A percentile compares a stretch with the other conserved stretches of the same genome.
These are phyloP conservation scores for Raja brachyura DNA, from an alignment of 2,113 vertebrate species.

Conservation along the genomic window DNA sequence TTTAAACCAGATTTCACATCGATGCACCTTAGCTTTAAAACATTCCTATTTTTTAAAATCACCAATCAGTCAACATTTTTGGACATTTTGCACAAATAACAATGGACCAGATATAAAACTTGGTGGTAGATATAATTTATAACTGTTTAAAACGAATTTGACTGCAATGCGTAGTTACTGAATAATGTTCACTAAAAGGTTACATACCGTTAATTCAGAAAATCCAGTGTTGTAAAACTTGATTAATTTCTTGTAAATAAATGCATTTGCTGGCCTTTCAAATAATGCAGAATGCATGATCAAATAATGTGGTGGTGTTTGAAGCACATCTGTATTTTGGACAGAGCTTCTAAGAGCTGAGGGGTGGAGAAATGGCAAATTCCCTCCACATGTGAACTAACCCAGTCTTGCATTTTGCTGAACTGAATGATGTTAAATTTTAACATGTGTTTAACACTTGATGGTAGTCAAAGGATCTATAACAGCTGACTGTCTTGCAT, in stretches of 20 bases:
- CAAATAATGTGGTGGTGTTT: background rate
- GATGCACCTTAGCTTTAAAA: background rate
- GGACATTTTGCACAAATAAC: background rate
- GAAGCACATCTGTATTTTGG: background rate
- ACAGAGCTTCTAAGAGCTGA: background rate
- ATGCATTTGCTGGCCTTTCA: background rate
- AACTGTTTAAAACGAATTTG: background rate
- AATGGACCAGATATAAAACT: background rate
- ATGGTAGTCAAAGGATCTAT: background rate
- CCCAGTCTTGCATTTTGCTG: background rate
- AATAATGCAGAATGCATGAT: conserved; percentile 3
- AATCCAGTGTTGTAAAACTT: background rate
- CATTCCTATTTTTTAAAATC: background rate
- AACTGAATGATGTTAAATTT: conserved; percentile 3
- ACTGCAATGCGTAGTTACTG: background rate
- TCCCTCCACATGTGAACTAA: background rate
- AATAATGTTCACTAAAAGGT: background rate
- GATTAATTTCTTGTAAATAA: background rate
- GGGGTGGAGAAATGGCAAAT: background rate
- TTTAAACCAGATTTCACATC: background rate
- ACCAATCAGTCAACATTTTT: background rate
- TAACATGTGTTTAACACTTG: conserved; percentile 7
- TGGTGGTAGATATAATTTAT: background rate
- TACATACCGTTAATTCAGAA: conserved; percentile 1
- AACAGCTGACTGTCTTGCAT: conserved; percentile 28